These are phyloP conservation scores for Epirrhoe tristata DNA, from an alignment of 2,888 invertebrate genomes.

Conservation along the genomic window DNA sequence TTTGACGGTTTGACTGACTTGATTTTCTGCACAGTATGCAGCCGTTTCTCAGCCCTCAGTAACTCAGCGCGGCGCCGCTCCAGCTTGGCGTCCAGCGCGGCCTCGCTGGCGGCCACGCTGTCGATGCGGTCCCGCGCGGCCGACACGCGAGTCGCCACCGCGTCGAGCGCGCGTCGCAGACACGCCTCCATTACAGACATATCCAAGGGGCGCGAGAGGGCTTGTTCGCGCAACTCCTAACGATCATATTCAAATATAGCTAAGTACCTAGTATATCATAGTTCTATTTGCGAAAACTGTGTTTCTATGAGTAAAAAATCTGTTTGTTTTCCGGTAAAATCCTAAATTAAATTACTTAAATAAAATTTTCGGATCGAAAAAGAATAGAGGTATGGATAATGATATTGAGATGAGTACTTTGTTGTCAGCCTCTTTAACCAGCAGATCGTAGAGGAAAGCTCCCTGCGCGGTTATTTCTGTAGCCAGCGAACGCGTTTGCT, in stretches of 20 bases:
- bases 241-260: slow-evolving; percentile 44
- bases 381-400: no score
- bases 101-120: slow-evolving; percentile 94
- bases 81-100: slow-evolving; percentile 95
- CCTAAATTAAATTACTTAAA: no score
- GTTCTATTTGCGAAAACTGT: no score
- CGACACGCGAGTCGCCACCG: slow-evolving; percentile 89
- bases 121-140: slow-evolving; percentile 91
- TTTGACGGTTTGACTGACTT: slow-evolving; percentile 81
- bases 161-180: slow-evolving; percentile 90
- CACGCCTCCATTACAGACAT: slow-evolving; percentile 92
- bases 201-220: slow-evolving; percentile 94
- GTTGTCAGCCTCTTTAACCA: slow-evolving; percentile 95
- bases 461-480: slow-evolving; percentile 97
- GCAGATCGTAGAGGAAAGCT: slow-evolving; percentile 94
- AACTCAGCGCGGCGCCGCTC: slow-evolving; percentile 96
- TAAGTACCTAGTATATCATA: no score
- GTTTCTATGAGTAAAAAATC: no score
- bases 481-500: slow-evolving; percentile 93
- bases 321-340: no score
- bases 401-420: slow-evolving; percentile 78
- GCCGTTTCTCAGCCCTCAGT: slow-evolving; percentile 95
- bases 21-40: slow-evolving; percentile 97
- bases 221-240: slow-evolving; percentile 89
- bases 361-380: no score